Percentiles rank a stretch among this genome's conserved stretches.
phyloP scores from a whole-genome alignment of 2,113 vertebrate species.

The Sapayoa aenigma region DNA sequence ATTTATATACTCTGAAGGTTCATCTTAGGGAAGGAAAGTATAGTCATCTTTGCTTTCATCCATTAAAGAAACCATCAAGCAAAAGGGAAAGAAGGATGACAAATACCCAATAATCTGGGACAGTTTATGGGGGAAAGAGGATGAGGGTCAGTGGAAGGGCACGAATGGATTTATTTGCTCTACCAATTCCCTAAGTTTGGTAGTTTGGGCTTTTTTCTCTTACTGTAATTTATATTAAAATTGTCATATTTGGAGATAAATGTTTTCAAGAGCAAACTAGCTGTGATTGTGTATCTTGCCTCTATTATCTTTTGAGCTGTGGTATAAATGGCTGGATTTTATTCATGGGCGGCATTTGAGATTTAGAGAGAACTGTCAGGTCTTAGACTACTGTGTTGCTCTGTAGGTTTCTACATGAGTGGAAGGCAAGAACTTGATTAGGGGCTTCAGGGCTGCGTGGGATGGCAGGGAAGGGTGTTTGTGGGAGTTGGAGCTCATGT shows the following conservation, averaged over 20 bases:
- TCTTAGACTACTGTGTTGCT: neutral
- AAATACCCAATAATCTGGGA: too few relatives aligned
- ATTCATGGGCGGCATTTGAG: neutral
- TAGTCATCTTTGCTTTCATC: neutral
- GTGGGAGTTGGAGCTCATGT: neutral
- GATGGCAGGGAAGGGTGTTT: neutral
- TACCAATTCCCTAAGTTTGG: neutral
- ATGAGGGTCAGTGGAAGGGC: neutral
- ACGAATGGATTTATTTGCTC: neutral
- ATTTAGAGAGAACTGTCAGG: neutral
- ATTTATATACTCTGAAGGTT: conserved; percentile 41
- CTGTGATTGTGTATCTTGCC: neutral
- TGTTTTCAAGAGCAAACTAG: neutral
- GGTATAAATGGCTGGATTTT: neutral
- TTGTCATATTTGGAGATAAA: neutral
- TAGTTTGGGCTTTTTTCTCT: neutral
- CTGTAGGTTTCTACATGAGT: rapidly evolving
- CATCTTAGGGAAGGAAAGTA: neutral
- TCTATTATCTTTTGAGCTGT: neutral
- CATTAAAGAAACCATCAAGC: conserved; percentile 13
- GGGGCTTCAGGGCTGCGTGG: neutral
- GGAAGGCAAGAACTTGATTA: neutral
- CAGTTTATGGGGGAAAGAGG: neutral
- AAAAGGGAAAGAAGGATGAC: neutral
- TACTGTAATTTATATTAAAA: neutral